Conservation (phyloP, 2,888 invertebrate genomes). For the Epinotia nisella region DNA sequence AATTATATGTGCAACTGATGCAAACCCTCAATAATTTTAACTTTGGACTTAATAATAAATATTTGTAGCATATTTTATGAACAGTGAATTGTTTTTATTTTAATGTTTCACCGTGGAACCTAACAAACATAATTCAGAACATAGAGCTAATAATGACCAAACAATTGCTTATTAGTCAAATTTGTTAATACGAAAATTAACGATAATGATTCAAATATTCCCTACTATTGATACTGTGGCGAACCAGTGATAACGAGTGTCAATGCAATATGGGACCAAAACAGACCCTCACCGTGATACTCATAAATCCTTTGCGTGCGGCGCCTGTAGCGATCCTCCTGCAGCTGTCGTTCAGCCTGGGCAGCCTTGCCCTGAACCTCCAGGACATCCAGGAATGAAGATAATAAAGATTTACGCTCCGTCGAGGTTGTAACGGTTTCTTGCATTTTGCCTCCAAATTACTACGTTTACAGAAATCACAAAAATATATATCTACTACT, state of each 20-base stretch:
- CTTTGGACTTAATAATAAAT: too few species aligned
- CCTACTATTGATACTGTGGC: neutral
- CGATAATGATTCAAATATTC: constrained; percentile 14
- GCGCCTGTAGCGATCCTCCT: constrained; percentile 75
- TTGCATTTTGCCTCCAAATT: constrained; percentile 69
- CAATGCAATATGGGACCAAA: constrained; percentile 27
- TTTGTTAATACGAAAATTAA: constrained; percentile 5
- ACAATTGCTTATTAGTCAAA: neutral
- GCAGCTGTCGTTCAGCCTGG: constrained; percentile 71
- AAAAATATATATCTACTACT: constrained; percentile 37
- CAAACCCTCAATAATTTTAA: too few species aligned
- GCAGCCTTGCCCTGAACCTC: constrained; percentile 73
- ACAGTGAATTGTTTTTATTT: too few species aligned
- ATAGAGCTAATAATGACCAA: neutral
- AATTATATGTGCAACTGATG: too few species aligned
- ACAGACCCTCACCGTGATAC: constrained; percentile 70
- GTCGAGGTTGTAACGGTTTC: constrained; percentile 80
- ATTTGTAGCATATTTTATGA: too few species aligned
- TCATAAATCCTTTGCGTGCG: constrained; percentile 79
- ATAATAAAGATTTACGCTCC: constrained; percentile 77
- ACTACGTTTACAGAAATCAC: constrained; percentile 32
- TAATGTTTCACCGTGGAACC: neutral
- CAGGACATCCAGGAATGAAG: constrained; percentile 74
- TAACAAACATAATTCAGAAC: neutral
- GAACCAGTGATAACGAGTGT: constrained; percentile 26